Conservation (phyloP, 2,797 vertebrate species). For the Hemibagrus guttatus region DNA sequence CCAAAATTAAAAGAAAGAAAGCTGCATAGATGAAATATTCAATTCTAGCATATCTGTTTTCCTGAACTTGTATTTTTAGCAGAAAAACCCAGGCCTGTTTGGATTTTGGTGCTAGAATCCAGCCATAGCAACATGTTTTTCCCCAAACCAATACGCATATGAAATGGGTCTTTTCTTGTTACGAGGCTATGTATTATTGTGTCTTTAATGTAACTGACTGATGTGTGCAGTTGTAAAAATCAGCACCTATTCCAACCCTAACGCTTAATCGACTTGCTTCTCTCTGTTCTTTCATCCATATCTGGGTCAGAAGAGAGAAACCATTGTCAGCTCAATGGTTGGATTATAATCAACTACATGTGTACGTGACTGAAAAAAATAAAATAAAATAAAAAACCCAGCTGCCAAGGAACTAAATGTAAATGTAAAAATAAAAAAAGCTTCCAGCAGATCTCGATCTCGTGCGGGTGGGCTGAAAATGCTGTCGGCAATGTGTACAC, state of each 20-base stretch:
- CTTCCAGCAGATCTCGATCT: not conserved
- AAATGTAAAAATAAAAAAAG: slow-evolving; percentile 7
- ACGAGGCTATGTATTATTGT: not conserved
- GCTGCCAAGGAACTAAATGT: not conserved
- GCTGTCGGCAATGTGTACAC: not conserved
- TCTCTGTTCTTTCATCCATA: not conserved
- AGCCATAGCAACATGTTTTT: not conserved
- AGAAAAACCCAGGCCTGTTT: not conserved
- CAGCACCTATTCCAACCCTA: not conserved
- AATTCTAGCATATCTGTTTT: not conserved
- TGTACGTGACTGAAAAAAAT: not conserved
- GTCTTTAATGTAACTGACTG: not conserved
- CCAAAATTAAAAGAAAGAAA: not conserved
- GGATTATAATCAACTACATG: not conserved
- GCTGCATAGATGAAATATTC: not conserved
- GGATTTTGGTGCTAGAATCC: not conserved
- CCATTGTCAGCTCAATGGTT: not conserved
- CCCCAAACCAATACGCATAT: not conserved
- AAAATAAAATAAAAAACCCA: not conserved
- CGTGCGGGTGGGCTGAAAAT: not conserved
- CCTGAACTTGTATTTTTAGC: not conserved
- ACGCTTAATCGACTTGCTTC: not conserved
- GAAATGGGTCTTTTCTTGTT: not conserved
- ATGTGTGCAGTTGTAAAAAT: not conserved
- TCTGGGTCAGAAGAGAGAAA: not conserved